Conservation (phyloP, 92 coral and sea anemone genomes). For the Umimayanthus chanpuru region DNA sequence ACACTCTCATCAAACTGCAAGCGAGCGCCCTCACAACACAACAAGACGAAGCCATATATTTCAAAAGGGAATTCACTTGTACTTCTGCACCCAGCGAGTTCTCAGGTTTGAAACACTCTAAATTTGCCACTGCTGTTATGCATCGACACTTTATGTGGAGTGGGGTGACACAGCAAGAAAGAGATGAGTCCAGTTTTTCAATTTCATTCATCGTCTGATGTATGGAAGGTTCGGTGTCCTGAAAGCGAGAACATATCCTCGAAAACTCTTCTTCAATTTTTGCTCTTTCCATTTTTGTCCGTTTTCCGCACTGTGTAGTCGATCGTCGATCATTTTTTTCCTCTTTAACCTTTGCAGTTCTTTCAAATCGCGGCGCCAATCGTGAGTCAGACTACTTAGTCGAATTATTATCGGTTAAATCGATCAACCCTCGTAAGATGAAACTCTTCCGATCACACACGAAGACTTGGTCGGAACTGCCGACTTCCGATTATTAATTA, state of each 20-base stretch:
- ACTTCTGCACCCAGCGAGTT: constrained; percentile 80
- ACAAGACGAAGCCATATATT: constrained; percentile 77
- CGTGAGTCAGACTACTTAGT: neutral
- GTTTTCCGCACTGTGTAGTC: neutral
- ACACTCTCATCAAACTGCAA: constrained; percentile 85
- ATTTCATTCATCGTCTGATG: constrained; percentile 77
- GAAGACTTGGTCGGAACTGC: constrained; percentile 34
- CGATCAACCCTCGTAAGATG: constrained; percentile 24
- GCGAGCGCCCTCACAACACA: constrained; percentile 78
- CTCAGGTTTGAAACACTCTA: constrained; percentile 76
- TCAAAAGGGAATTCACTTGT: constrained; percentile 85
- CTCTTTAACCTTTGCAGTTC: no score
- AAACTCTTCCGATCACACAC: neutral
- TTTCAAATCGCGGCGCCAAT: constrained; percentile 34
- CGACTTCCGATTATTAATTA: constrained; percentile 39
- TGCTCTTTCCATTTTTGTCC: neutral
- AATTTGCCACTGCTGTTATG: constrained; percentile 83
- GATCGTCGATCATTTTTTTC: no score
- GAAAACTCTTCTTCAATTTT: constrained; percentile 55
- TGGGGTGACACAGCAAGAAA: constrained; percentile 31
- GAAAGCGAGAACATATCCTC: constrained; percentile 59
- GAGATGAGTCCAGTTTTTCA: constrained; percentile 58
- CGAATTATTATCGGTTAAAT: constrained; percentile 1
- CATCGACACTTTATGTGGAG: constrained; percentile 73
- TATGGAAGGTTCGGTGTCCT: constrained; percentile 55